These are phyloP conservation scores for Chloropsis cyanopogon DNA, from an alignment of 2,113 vertebrate species.

Conservation along the genomic window DNA sequence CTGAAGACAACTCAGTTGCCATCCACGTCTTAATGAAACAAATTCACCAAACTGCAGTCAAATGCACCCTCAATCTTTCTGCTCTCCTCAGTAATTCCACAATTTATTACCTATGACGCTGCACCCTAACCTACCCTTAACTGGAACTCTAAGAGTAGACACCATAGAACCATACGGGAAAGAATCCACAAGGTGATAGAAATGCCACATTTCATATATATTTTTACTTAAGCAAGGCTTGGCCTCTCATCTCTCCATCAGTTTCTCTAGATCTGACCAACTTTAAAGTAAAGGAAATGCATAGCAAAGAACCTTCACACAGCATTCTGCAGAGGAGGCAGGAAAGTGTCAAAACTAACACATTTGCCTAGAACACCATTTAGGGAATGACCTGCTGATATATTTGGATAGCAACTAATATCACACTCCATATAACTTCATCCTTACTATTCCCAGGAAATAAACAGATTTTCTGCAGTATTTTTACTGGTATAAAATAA, in stretches of 20 bases:
- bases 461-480: not conserved
- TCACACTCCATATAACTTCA: not conserved
- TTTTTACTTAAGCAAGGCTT: not conserved
- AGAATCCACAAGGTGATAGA: not conserved
- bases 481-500: not conserved
- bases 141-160: not conserved
- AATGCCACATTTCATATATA: not conserved
- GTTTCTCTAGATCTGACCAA: not conserved
- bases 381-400: not conserved
- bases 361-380: not conserved
- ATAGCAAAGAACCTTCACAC: not conserved
- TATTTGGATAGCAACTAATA: slow-evolving; percentile 9
- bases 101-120: not conserved
- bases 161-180: not conserved
- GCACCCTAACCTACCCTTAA: not conserved
- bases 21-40: slow-evolving; percentile 32
- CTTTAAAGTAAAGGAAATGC: not conserved
- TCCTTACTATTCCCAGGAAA: not conserved
- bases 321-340: not conserved
- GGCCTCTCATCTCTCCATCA: not conserved
- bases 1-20: not conserved
- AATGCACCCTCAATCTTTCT: not conserved
- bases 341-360: not conserved
- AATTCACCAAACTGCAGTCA: not conserved
- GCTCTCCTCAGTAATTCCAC: not conserved